A percentile compares a stretch with the other conserved stretches of the same genome.
phyloP scores from a whole-genome alignment of 1,140 invertebrate genomes.

The Andricus grossulariae region DNA sequence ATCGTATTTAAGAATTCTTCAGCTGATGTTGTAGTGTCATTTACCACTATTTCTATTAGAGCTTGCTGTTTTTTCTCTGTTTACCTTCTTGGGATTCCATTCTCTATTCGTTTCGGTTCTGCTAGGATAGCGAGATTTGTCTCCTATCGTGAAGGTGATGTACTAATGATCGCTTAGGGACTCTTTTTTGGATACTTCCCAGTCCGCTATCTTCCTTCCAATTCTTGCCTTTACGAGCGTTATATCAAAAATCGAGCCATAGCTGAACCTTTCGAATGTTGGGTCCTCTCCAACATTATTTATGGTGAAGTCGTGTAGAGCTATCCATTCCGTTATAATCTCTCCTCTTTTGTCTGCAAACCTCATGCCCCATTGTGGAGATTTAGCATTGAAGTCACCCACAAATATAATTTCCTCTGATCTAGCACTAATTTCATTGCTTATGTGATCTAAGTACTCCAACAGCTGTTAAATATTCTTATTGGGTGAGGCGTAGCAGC shows the following conservation, averaged over 20 bases:
- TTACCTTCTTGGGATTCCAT: no score
- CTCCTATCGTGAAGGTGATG: background rate
- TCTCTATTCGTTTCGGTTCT: no score
- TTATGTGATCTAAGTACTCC: background rate
- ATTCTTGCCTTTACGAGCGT: no score
- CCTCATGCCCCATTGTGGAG: background rate
- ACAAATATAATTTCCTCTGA: background rate
- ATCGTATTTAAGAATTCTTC: no score
- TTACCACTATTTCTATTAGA: no score
- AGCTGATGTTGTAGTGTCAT: no score
- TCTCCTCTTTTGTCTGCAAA: background rate
- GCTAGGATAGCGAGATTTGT: no score
- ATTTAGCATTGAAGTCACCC: background rate
- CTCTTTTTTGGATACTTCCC: background rate
- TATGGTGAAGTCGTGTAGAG: background rate
- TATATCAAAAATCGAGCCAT: no score
- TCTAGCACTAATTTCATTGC: background rate
- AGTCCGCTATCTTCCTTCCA: no score
- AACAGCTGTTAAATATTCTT: background rate
- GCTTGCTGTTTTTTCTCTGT: no score
- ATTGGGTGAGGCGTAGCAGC: background rate
- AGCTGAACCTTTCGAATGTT: no score
- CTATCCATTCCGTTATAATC: background rate
- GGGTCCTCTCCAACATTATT: no score
- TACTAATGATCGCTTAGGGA: background rate